phyloP scores from a whole-genome alignment of 2,888 invertebrate species.

The Neuroscelio doddi region DNA sequence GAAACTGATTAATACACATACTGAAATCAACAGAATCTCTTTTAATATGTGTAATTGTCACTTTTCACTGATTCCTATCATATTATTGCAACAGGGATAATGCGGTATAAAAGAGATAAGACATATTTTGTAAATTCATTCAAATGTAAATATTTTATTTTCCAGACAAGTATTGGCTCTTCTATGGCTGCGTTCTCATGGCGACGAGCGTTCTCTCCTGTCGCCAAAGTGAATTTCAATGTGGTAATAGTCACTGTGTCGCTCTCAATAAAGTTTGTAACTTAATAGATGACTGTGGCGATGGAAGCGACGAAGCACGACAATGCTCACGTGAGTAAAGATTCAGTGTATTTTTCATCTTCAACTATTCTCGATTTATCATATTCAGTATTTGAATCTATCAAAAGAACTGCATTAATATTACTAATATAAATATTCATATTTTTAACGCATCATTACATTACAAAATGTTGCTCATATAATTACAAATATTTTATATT shows the following conservation, averaged over 20 bases:
- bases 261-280: conserved; percentile 85
- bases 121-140: not conserved
- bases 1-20: too few relatives aligned
- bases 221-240: conserved; percentile 75
- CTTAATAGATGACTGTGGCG: conserved; percentile 84
- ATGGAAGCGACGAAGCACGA: conserved; percentile 83
- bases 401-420: too few relatives aligned
- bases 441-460: too few relatives aligned
- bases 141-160: conserved; percentile 20
- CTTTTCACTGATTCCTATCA: too few relatives aligned
- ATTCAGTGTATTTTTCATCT: conserved; percentile 27
- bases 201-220: conserved; percentile 63
- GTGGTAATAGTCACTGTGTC: conserved; percentile 76
- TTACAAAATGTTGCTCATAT: too few relatives aligned
- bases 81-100: too few relatives aligned
- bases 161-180: conserved; percentile 65
- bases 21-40: too few relatives aligned
- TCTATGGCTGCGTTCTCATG: conserved; percentile 61
- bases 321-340: conserved; percentile 83
- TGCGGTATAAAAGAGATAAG: too few relatives aligned
- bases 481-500: too few relatives aligned
- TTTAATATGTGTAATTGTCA: too few relatives aligned
- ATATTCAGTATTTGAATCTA: too few relatives aligned
- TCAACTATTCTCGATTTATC: conserved; percentile 32
- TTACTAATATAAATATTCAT: too few relatives aligned